A percentile compares a stretch with the other conserved stretches of the same genome.
These are phyloP conservation scores for Crotalus viridis DNA, from an alignment of 2,113 vertebrate genomes.

Conservation along the genomic window DNA sequence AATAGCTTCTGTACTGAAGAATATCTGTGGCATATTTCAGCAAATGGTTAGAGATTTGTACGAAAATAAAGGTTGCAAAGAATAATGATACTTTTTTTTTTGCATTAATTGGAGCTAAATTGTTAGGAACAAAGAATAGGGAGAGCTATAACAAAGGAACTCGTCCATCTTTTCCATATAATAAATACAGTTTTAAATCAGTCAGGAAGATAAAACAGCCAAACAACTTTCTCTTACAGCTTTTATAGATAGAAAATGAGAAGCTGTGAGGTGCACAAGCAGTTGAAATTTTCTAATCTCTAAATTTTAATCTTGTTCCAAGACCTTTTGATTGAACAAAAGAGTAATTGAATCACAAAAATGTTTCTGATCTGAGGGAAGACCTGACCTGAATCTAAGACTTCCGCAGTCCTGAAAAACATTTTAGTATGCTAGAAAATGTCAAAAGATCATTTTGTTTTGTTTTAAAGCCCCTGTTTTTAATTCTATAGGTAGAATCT, in stretches of 20 bases:
- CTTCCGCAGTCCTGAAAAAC: background rate
- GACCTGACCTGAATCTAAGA: background rate
- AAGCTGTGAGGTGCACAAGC: background rate
- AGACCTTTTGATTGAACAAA: background rate
- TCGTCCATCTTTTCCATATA: background rate
- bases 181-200: background rate
- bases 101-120: background rate
- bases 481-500: background rate
- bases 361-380: background rate
- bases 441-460: background rate
- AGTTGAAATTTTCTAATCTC: background rate
- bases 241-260: background rate
- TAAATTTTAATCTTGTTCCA: background rate
- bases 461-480: background rate
- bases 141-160: background rate
- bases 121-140: background rate
- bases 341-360: background rate
- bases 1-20: background rate
- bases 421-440: background rate
- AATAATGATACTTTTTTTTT: background rate
- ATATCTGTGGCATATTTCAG: background rate
- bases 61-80: background rate
- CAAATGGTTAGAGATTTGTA: background rate
- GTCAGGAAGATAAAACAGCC: background rate
- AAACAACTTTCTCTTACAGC: background rate